phyloP scores from a whole-genome alignment of 2,797 vertebrate species.

The Adrianichthys oophorus region DNA sequence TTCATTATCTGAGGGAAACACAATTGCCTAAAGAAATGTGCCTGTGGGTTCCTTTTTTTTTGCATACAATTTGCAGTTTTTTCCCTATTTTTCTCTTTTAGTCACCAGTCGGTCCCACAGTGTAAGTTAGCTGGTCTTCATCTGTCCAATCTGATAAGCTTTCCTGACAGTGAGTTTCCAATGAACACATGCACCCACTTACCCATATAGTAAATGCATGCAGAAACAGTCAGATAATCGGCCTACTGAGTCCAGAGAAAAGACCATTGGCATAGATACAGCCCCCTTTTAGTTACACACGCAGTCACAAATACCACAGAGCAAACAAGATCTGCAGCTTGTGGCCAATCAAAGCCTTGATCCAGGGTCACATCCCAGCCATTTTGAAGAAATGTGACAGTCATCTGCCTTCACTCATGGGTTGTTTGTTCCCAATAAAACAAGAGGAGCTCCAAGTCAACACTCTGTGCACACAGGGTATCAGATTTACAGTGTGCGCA shows the following conservation, averaged over 20 bases:
- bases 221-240: slow-evolving; percentile 10
- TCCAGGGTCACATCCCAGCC: slow-evolving; percentile 54
- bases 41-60: too few species aligned
- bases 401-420: slow-evolving; percentile 48
- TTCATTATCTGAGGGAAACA: too few species aligned
- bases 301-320: slow-evolving; percentile 39
- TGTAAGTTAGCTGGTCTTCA: slow-evolving; percentile 45
- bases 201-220: not conserved
- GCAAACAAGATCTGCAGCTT: slow-evolving; percentile 58
- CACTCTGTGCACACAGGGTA: slow-evolving; percentile 3
- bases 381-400: slow-evolving; percentile 40
- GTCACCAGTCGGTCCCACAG: slow-evolving; percentile 33
- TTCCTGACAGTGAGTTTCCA: slow-evolving; percentile 39
- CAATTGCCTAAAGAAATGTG: too few species aligned
- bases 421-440: slow-evolving; percentile 46
- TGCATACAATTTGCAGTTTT: too few species aligned
- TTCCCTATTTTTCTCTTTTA: too few species aligned
- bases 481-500: slow-evolving; percentile 18
- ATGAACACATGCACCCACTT: slow-evolving; percentile 8
- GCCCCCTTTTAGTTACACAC: not conserved
- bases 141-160: slow-evolving; percentile 48
- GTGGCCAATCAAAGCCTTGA: slow-evolving; percentile 61
- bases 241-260: slow-evolving; percentile 13
- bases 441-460: slow-evolving; percentile 30
- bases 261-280: slow-evolving; percentile 3